A percentile compares a stretch with the other conserved stretches of the same genome.
phyloP scores from a whole-genome alignment of 1,140 invertebrate species.

The Sycophila sp. region DNA sequence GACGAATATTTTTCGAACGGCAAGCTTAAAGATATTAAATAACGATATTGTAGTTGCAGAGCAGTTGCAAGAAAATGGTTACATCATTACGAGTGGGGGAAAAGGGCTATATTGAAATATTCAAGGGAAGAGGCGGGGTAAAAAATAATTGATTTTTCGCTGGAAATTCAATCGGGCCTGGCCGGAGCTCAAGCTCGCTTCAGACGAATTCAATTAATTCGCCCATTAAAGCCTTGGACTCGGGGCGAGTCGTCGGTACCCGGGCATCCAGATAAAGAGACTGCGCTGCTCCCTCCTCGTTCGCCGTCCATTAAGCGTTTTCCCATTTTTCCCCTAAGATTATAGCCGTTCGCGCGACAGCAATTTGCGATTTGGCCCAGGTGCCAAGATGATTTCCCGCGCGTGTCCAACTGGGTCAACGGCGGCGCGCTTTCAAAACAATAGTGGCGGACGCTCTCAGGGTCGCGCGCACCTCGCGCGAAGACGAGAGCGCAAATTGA shows the following conservation, averaged over 20 bases:
- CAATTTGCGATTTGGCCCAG: conserved; percentile 33
- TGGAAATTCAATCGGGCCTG: neutral
- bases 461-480: neutral
- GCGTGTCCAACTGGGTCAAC: conserved; percentile 26
- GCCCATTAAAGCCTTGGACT: neutral
- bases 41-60: too few species aligned
- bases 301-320: conserved; percentile 24
- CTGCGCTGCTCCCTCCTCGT: too few species aligned
- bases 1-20: too few species aligned
- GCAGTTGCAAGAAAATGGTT: too few species aligned
- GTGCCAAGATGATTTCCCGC: conserved; percentile 39
- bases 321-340: conserved; percentile 5
- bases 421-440: neutral
- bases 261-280: conserved; percentile 26
- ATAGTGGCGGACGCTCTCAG: neutral
- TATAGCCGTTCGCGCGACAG: neutral
- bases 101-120: too few species aligned
- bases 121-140: too few species aligned
- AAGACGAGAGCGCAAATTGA: neutral
- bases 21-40: too few species aligned
- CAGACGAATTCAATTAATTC: conserved; percentile 3
- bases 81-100: too few species aligned
- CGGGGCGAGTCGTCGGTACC: neutral
- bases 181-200: too few species aligned
- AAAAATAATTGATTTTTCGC: too few species aligned